Evolutionary conservation across 2,888 invertebrate genomes (phyloP), one percentile per base, ranked within the genome.

Genomic region (Vanessa cardui): DNA sequence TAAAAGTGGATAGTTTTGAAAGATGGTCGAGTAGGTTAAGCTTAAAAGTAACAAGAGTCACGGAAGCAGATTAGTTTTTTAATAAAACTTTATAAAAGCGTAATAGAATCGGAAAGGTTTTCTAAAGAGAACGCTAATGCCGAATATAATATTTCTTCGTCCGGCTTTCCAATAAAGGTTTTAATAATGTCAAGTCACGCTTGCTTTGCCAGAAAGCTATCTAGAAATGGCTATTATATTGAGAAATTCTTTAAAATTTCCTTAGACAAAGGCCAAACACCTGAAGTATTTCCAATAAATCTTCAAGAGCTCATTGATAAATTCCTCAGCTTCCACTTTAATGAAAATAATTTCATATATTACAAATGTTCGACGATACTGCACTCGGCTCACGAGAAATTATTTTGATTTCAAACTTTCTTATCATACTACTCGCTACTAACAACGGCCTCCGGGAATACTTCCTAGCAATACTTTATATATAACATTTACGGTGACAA

Each of bases 241-340:
- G 39, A 52, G 21, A 58, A 49, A 26, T 44, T 46, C 46, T 59
- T 46, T 44, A 56, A 54, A 68, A 59, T 63, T 49, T 47, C 67
- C 44, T 59, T 62, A 66, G 61, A 69, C 68, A 70, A 71, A 66
- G 66, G 58, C 46, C 39, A 21, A 56, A 50, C 46, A 64, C 68
- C 49, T 58, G 56, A 68, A 70, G 69, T 31, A 59, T 66, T 72
- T 70, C 66, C 62, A 72, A 70, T 72, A 66, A 68, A 68, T 70
- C 65, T 66, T 54, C 44, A 64, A 66, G 66, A 72, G 66, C 68
- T 58, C 49, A 61, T 66, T 69, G 66, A 69, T 62, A 64, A 64
- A 71, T 67, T 69, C 69, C 68, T 60, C 15, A 44, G 56, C 16
- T 54, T 54, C 52, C 52, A 54, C 62, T 64, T 21, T 64, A 67